Conservation (phyloP, 2,888 invertebrate genomes). For the Heteromurus nitidus region DNA sequence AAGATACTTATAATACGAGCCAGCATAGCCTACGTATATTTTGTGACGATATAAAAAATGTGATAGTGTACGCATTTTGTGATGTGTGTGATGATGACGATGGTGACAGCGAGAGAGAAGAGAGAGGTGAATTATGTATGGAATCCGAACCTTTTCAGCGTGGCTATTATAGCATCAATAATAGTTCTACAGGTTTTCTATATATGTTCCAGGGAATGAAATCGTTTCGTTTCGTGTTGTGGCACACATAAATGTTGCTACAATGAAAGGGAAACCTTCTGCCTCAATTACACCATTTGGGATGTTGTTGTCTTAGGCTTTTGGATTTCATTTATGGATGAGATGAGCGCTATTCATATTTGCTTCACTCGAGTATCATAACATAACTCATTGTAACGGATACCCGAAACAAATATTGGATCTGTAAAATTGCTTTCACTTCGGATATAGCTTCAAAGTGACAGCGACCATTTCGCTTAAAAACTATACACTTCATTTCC, state of each 20-base stretch:
- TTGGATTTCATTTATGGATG: background rate
- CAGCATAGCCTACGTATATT: slow-evolving; percentile 12
- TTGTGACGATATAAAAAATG: slow-evolving; percentile 24
- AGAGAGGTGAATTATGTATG: slow-evolving; percentile 48
- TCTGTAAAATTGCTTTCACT: no score
- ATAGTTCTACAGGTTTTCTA: background rate
- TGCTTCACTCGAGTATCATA: no score
- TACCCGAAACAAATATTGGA: no score
- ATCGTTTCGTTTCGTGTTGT: background rate
- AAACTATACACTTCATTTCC: no score
- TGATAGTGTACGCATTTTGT: slow-evolving; percentile 11
- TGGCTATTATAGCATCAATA: slow-evolving; percentile 34
- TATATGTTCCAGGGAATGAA: background rate
- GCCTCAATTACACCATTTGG: slow-evolving; percentile 4
- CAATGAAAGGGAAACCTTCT: background rate
- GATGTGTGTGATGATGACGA: background rate
- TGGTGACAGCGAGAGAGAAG: slow-evolving; percentile 26
- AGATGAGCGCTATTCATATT: background rate
- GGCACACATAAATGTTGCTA: background rate
- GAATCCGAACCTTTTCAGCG: slow-evolving; percentile 43
- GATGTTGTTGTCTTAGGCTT: background rate
- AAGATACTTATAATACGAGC: background rate
- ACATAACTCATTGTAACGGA: no score
- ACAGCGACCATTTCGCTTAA: no score
- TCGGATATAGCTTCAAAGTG: no score